Evolutionary conservation across 2,888 invertebrate species (phyloP), one percentile per base, ranked within the genome.

Genomic region (Drosophila anomelani): DNA sequence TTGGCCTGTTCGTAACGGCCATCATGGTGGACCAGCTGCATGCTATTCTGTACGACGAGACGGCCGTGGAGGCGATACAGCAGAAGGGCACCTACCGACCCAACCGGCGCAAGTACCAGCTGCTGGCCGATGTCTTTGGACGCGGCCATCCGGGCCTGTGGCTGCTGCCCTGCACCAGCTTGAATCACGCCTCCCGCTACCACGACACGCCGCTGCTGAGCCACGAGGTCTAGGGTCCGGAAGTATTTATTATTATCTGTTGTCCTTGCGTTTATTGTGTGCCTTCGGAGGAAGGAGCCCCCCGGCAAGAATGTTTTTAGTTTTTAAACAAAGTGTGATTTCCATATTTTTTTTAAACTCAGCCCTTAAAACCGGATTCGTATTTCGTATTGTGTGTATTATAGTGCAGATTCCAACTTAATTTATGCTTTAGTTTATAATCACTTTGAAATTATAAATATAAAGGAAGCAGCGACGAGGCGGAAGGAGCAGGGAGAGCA

Each of bases 21-120:
- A 97, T 98, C 76, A 95, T 97, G 92, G 95, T 96, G 80, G 97
- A 97, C 93, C 96, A 97, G 93, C 93, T 97, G 78, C 96, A 96
- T 91, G 96, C 96, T 10, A 96, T 97, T 84, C 94, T 97, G 76
- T 95, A 95, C 66, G 97, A 97, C 89, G 97, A 97, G 92, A 97
- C 97, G 23, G 95, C 96, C 1, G 95, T 97, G 1, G 97, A 97
- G 91, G 95, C 96, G 82, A 94, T 96, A 44, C 95, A 95, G 92
- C 93, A 95, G 77, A 94, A 94, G 87, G 95, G 96, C 36, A 93
- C 95, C 49, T 94, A 94, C 81, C 93, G 95, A 44, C 94, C 95
- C 29, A 94, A 94, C 88, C 95, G 95, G 81, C 94, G 94, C 58
- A 94, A 94, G 84, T 93, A 95, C 90, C 94, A 94, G 46, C 93